Percentiles rank a stretch among this genome's conserved stretches.
phyloP scores from a whole-genome alignment of 2,888 invertebrate species.

The Cenopis cana region DNA sequence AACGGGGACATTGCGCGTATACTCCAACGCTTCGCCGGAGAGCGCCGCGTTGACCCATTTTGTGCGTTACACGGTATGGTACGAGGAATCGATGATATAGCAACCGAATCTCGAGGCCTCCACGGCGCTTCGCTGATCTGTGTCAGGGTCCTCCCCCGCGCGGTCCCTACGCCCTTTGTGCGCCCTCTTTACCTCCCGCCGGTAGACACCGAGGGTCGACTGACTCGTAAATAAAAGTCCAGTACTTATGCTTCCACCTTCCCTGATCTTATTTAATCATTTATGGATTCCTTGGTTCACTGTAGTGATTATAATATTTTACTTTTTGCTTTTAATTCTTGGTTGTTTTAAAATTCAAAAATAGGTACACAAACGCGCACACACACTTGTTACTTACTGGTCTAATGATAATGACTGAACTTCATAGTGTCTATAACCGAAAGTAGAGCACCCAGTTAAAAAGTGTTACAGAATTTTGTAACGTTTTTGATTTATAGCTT shows the following conservation, averaged over 20 bases:
- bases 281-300: slow-evolving; percentile 61
- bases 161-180: slow-evolving; percentile 71
- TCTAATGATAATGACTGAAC: slow-evolving; percentile 17
- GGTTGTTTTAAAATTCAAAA: neutral
- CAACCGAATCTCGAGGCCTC: slow-evolving; percentile 79
- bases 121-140: slow-evolving; percentile 77
- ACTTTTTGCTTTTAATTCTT: neutral
- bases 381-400: neutral
- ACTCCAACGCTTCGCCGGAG: slow-evolving; percentile 65
- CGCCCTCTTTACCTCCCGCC: slow-evolving; percentile 63
- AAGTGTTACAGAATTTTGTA: slow-evolving; percentile 46
- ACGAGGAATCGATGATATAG: slow-evolving; percentile 81
- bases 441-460: slow-evolving; percentile 43
- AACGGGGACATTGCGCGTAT: slow-evolving; percentile 76
- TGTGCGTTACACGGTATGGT: slow-evolving; percentile 72
- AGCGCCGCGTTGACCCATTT: slow-evolving; percentile 80
- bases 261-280: slow-evolving; percentile 68
- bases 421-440: slow-evolving; percentile 25
- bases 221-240: slow-evolving; percentile 80
- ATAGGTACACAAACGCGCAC: neutral
- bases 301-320: slow-evolving; percentile 1
- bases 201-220: slow-evolving; percentile 61
- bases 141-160: slow-evolving; percentile 81
- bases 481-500: slow-evolving; percentile 48
- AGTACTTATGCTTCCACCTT: slow-evolving; percentile 74